Conservation (phyloP, 2,797 vertebrate genomes). For the Leptoclinus maculatus region DNA sequence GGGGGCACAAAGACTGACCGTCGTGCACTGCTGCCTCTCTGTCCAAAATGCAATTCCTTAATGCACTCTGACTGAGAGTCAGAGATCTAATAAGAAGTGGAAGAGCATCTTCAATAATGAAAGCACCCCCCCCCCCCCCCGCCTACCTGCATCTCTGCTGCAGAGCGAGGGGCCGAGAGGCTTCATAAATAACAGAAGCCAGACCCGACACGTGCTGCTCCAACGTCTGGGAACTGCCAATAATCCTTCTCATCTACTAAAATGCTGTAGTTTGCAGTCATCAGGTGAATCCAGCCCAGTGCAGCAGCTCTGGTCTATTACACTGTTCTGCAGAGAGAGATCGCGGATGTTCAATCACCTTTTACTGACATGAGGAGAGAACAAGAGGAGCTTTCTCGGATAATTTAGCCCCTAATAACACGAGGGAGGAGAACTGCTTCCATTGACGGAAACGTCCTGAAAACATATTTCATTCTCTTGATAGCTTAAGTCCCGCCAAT, state of each 20-base stretch:
- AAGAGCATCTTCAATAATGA: constrained; percentile 83
- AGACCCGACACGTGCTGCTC: constrained; percentile 77
- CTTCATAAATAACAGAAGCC: constrained; percentile 82
- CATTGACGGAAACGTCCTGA: not conserved
- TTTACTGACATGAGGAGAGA: constrained; percentile 26
- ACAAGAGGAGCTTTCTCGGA: not conserved
- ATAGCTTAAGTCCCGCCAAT: constrained; percentile 10
- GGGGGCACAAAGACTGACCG: constrained; percentile 53
- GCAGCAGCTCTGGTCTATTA: constrained; percentile 49
- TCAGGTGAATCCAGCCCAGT: constrained; percentile 57
- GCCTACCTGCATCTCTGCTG: constrained; percentile 76
- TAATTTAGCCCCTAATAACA: constrained; percentile 31
- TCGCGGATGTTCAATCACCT: constrained; percentile 36
- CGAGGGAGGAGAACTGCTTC: not conserved
- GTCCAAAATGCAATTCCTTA: constrained; percentile 82
- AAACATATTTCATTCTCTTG: constrained; percentile 8
- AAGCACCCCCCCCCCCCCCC: constrained; percentile 62
- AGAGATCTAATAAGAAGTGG: constrained; percentile 84
- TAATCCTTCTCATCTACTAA: constrained; percentile 75
- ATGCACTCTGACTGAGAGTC: constrained; percentile 82
- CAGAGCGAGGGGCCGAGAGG: constrained; percentile 71
- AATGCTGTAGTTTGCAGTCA: constrained; percentile 67
- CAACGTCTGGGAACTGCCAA: constrained; percentile 76
- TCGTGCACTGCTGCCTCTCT: constrained; percentile 66
- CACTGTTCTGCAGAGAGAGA: constrained; percentile 53